These are phyloP conservation scores for Carassius auratus DNA, from an alignment of 2,113 vertebrate genomes.

Conservation along the genomic window DNA sequence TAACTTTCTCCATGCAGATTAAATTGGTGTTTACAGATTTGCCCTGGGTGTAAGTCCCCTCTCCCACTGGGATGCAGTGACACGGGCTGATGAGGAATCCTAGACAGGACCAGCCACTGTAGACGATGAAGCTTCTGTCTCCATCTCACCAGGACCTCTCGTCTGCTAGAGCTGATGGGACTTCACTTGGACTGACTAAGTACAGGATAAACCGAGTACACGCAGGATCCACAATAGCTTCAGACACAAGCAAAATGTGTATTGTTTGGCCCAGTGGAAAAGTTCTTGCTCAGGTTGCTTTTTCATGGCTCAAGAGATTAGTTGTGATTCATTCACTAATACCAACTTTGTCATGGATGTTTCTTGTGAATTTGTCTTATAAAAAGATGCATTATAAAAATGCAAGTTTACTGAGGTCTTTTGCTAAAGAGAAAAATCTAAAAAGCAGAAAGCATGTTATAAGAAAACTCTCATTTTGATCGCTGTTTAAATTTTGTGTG, in stretches of 20 bases:
- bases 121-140: slow-evolving; percentile 73
- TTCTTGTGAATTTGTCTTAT: no score
- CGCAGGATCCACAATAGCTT: background rate
- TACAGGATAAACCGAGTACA: background rate
- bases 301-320: background rate
- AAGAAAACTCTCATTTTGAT: background rate
- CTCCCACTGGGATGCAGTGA: slow-evolving; percentile 84
- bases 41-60: slow-evolving; percentile 80
- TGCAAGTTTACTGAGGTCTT: background rate
- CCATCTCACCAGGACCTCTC: slow-evolving; percentile 65
- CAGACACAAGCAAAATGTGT: background rate
- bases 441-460: background rate
- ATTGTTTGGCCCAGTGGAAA: background rate
- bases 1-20: slow-evolving; percentile 92
- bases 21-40: slow-evolving; percentile 95
- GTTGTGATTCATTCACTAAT: no score
- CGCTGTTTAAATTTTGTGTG: no score
- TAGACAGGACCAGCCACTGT: slow-evolving; percentile 80
- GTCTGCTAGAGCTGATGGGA: slow-evolving; percentile 30
- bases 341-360: no score
- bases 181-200: slow-evolving; percentile 26
- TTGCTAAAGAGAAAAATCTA: background rate
- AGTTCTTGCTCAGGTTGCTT: background rate
- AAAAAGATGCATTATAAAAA: background rate
- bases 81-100: slow-evolving; percentile 81